These are phyloP conservation scores for Druceiella hillmani DNA, from an alignment of 2,888 invertebrate genomes.

Conservation along the genomic window DNA sequence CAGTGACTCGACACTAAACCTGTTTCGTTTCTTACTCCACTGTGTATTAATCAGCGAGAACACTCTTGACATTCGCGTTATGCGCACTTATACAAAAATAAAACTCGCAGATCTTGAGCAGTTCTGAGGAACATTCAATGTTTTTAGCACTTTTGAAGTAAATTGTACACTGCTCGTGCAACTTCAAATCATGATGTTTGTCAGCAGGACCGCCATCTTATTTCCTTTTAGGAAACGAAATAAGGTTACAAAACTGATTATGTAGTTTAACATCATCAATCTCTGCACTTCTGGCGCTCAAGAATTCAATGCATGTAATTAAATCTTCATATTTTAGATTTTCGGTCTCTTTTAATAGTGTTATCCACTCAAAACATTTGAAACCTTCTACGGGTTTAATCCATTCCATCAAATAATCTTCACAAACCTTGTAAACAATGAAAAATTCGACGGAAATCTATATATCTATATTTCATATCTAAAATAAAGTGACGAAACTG, in stretches of 20 bases:
- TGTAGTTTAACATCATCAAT: conserved; percentile 16
- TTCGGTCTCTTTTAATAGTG: conserved; percentile 14
- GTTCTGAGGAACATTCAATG: conserved; percentile 10
- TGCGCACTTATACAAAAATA: conserved; percentile 9
- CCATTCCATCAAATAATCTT: conserved; percentile 9
- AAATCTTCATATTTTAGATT: conserved; percentile 15
- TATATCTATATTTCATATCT: no score
- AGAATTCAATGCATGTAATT: conserved; percentile 15
- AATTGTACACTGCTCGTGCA: conserved; percentile 15
- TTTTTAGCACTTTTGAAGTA: conserved; percentile 11
- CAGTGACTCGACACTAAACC: conserved; percentile 15
- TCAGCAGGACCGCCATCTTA: conserved; percentile 8
- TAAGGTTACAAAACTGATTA: conserved; percentile 16
- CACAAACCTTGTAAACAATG: no score
- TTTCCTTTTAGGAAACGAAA: conserved; percentile 16
- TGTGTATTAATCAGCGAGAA: conserved; percentile 16
- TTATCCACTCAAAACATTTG: conserved; percentile 17
- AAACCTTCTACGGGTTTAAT: conserved; percentile 15
- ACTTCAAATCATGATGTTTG: conserved; percentile 14
- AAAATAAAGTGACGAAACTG: no score
- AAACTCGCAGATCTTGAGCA: conserved; percentile 10
- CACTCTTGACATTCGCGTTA: conserved; percentile 11
- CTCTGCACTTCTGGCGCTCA: conserved; percentile 8
- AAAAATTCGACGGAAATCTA: no score
- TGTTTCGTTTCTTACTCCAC: conserved; percentile 16